Percentiles rank a stretch among this genome's conserved stretches.
phyloP scores from a whole-genome alignment of 2,113 vertebrate genomes.

The Malurus elegans region DNA sequence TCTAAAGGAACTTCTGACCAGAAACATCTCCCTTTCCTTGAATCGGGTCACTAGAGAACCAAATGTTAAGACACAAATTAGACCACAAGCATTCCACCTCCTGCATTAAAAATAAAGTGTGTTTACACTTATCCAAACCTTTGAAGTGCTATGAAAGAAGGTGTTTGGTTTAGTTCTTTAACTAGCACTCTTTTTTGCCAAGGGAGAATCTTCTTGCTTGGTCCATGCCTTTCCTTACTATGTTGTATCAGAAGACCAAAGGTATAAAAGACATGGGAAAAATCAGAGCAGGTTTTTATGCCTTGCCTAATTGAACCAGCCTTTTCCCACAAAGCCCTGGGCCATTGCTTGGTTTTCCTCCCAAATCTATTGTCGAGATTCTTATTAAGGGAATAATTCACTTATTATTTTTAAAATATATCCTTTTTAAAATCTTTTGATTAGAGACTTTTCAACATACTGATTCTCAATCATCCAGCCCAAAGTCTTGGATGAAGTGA shows the following conservation, averaged over 20 bases:
- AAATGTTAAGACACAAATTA: neutral
- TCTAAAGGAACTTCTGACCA: neutral
- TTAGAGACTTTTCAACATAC: slow-evolving; percentile 58
- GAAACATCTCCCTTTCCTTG: neutral
- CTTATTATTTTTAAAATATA: slow-evolving; percentile 23
- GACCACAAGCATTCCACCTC: neutral
- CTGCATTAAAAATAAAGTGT: neutral
- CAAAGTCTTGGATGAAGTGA: slow-evolving; percentile 56
- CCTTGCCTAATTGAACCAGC: neutral
- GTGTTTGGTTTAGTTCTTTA: neutral
- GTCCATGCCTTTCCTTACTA: neutral
- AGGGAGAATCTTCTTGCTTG: neutral
- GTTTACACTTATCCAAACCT: neutral
- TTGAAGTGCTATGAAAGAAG: neutral
- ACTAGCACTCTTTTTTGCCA: neutral
- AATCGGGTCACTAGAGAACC: neutral
- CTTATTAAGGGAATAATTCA: slow-evolving; percentile 50
- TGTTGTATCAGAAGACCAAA: neutral
- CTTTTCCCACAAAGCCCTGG: neutral
- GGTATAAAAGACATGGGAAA: neutral
- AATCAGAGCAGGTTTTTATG: neutral
- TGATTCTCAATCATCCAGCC: slow-evolving; percentile 47
- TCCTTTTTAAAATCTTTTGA: neutral
- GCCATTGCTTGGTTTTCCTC: slow-evolving; percentile 3
- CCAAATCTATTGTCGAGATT: slow-evolving; percentile 5